Evolutionary conservation across 2,113 vertebrate species (phyloP).

Genomic region (Theristicus caerulescens): DNA sequence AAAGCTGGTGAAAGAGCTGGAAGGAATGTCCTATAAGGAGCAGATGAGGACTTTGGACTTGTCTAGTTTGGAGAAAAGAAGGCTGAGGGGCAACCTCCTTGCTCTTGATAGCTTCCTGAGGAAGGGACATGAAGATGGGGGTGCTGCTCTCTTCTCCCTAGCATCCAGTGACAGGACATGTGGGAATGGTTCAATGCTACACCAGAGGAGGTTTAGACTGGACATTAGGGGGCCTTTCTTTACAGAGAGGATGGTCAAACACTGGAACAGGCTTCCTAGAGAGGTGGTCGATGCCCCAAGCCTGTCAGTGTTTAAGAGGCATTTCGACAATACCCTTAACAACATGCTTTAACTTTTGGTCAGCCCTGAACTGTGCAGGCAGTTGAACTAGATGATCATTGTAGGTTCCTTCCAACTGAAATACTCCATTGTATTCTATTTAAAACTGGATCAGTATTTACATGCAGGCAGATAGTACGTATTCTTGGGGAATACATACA

Average conservation of each 20-base stretch:
- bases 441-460: neutral
- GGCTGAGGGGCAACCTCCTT: neutral
- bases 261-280: neutral
- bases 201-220: neutral
- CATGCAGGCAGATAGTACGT: accelerated
- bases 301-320: neutral
- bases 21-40: neutral
- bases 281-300: neutral
- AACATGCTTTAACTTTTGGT: neutral
- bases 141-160: neutral
- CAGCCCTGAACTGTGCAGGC: neutral
- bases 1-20: neutral
- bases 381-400: neutral
- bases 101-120: neutral
- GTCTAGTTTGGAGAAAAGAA: neutral
- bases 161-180: neutral
- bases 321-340: neutral
- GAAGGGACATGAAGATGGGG: neutral
- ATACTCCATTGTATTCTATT: neutral
- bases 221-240: neutral
- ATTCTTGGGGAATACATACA: neutral
- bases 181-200: neutral
- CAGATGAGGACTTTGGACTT: neutral
- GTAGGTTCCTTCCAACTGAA: neutral
- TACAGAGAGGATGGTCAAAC: neutral